Percentiles rank a stretch among this genome's conserved stretches.
These are phyloP conservation scores for Arion vulgaris DNA, from an alignment of 1,140 invertebrate species.

Conservation along the genomic window DNA sequence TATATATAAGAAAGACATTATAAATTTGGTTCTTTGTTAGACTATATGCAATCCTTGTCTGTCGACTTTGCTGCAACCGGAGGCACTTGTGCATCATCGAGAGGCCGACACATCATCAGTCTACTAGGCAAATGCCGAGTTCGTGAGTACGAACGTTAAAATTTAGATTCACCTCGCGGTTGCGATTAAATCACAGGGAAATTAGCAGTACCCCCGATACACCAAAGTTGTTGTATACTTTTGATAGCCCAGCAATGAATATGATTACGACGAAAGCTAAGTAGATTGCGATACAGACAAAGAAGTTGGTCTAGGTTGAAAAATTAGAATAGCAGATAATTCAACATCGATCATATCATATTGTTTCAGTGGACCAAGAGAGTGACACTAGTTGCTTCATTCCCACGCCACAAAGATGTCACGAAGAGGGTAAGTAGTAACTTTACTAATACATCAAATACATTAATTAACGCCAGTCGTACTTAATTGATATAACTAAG, in stretches of 20 bases:
- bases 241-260: too few species aligned
- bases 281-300: background rate
- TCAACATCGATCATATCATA: background rate
- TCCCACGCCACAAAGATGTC: slow-evolving; percentile 15
- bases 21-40: background rate
- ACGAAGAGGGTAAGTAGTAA: slow-evolving; percentile 13
- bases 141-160: background rate
- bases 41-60: background rate
- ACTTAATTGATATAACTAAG: too few species aligned
- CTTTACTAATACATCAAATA: too few species aligned
- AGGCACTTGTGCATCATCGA: background rate
- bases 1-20: background rate
- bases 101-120: slow-evolving; percentile 6
- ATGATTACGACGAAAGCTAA: too few species aligned
- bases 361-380: slow-evolving; percentile 10
- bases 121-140: background rate
- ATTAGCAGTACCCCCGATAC: too few species aligned
- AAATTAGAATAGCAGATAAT: background rate
- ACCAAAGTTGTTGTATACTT: too few species aligned
- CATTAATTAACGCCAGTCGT: too few species aligned
- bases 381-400: background rate
- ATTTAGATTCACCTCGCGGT: background rate
- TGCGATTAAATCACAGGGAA: background rate
- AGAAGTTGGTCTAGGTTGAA: background rate
- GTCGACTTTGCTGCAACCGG: background rate